Percentiles rank a stretch among this genome's conserved stretches.
Evolutionary conservation across 2,113 vertebrate genomes (phyloP).

Genomic region (Salvelinus namaycush): DNA sequence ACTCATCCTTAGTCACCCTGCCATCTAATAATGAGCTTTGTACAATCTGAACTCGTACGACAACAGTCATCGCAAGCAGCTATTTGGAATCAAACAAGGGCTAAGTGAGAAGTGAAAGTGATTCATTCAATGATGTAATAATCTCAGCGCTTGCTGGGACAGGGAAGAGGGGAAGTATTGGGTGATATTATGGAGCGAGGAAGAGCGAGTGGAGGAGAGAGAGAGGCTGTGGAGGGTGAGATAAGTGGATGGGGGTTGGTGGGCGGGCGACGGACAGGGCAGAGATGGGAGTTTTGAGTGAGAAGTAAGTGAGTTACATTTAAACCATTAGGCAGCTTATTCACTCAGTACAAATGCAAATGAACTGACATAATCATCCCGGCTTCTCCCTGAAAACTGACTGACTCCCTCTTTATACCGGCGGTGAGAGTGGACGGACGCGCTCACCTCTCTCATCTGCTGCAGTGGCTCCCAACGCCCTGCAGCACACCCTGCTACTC

Average conservation of each 20-base stretch:
- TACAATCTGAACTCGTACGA: not conserved
- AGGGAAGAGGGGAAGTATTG: constrained; percentile 34
- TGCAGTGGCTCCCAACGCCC: constrained; percentile 64
- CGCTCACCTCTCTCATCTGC: constrained; percentile 63
- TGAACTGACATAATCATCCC: constrained; percentile 77
- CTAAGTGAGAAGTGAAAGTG: not conserved
- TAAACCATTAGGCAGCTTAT: constrained; percentile 75
- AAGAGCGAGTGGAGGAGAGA: constrained; percentile 22
- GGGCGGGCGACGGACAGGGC: constrained; percentile 30
- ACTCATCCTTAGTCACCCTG: not conserved
- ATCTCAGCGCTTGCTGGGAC: not conserved
- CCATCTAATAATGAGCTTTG: not conserved
- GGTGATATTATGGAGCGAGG: constrained; percentile 49
- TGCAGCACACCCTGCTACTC: constrained; percentile 30
- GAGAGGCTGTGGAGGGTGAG: constrained; percentile 55
- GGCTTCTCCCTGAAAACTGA: constrained; percentile 71
- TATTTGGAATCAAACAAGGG: not conserved
- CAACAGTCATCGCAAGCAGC: not conserved
- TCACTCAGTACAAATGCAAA: constrained; percentile 73
- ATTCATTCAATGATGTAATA: not conserved
- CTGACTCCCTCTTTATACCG: constrained; percentile 77
- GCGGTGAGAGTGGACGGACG: constrained; percentile 80
- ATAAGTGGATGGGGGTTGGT: constrained; percentile 42
- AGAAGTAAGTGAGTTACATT: constrained; percentile 69
- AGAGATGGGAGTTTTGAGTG: constrained; percentile 56